Evolutionary conservation across 1,140 invertebrate species (phyloP), one percentile per base, ranked within the genome.

Genomic region (Cyclargus thomasi): DNA sequence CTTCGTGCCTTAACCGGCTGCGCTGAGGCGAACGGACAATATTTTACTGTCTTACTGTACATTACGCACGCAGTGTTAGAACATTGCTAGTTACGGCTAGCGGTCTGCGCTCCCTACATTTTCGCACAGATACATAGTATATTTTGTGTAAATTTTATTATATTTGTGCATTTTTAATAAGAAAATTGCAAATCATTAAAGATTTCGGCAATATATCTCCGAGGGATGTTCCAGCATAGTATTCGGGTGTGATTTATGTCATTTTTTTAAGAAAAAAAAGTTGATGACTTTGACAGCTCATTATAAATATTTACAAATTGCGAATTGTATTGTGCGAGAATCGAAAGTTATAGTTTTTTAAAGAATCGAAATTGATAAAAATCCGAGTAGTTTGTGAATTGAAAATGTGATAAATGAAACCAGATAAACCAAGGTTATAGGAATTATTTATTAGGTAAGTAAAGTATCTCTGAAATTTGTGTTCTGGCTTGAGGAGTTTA

Each of bases 21-120:
- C 72, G 76, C 71, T 74, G 68, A 73, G 55, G 79, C 80, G 82
- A 79, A 71, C 78, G 76, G 75, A 70, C 74, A 74, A 78, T 80
- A 86, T 80, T 81, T 80, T 75, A 83, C 79, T 81, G 81, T 81
- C 83, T 74, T 76, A 71, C 76, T 72, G 76, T 71, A 76, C 73
- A 77, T 79, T 81, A 76, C 76, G 76, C 81, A 79, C 81, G 77
- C 82, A 84, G 85, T 85, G 79, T 78, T 86, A 88, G 82, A 88
- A 87, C 81, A 80, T 83, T 84, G 78, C 74, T 74, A 70, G 79
- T 62, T 70, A 75, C 78, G 82, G 71, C 74, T 78, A 84, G 80
- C 76, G 76, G 81, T 79, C 77, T 83, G 36, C 72, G 69, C 69
- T 63, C 68, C 70, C 74, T 20, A 36, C 53, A 53, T 53, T 53